Base-by-base conservation (phyloP, 2,797 vertebrate genomes). In the Pangasius sanitwongsei region DNA sequence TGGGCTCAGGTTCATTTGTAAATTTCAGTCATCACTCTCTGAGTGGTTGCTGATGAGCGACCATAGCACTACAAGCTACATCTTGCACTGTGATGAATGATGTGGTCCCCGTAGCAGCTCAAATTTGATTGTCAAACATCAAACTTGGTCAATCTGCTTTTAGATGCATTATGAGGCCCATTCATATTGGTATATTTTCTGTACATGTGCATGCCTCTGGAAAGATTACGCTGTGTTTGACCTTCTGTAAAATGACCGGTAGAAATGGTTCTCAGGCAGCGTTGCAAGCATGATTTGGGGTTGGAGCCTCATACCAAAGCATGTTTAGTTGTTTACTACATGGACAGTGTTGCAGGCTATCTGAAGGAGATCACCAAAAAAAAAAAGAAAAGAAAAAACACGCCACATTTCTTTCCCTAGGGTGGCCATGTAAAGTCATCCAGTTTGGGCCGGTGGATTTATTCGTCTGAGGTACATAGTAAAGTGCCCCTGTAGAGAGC, bases 381-480 rank as follows among this genome's bases (percentile, higher is more conserved):
- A 75, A 34, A 3, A 15, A 53, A 34, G 13, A 11, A 57, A 74
- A 69, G 48, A 85, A 69, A 15, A 34, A 57, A 89, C 87, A 89
- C 91, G 92, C 91, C 93, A 92, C 94, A 93, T 90, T 92, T 86
- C 83, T 63, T 91, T 89, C 91, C 92, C 89, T n/a, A 90, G 89
- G 83, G 92, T 87, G 87, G 75, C 88, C 28, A 70, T 20, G 67
- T 85, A 86, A 95, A 94, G 89, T 80, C 91, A 89, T 92, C 94
- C 80, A 25, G 94, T 94, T 91, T 91, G 69, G 91, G 91, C 94
- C 91, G 91, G 93, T 94, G 92, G 90, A 90, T 96, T 96, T 95
- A 95, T 91, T 92, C 94, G 82, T 70, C 61, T 91, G 80, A 28
- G 89, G 88, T 89, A 90, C 92, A 93, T 92, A 94, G 94, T 94